Percentiles rank a stretch among this genome's conserved stretches.
These are phyloP conservation scores for Mantis religiosa DNA, from an alignment of 2,888 invertebrate genomes.

Conservation along the genomic window DNA sequence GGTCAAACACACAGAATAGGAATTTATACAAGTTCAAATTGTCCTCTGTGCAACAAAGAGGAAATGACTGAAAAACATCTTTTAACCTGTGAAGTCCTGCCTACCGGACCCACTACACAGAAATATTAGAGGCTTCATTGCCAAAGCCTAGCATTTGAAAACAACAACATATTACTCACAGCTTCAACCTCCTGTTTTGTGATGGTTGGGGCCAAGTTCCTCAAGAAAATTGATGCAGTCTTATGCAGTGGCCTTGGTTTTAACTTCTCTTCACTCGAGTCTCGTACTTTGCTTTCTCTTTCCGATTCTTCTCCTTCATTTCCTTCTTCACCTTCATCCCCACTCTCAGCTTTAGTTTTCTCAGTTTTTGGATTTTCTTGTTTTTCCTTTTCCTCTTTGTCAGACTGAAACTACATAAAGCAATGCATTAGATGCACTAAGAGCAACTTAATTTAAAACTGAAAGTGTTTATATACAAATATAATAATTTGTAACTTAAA, in stretches of 20 bases:
- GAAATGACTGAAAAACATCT: too few species aligned
- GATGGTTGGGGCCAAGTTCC: conserved; percentile 92
- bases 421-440: neutral
- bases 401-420: conserved; percentile 22
- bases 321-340: conserved; percentile 30
- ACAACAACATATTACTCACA: conserved; percentile 59
- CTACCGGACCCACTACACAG: too few species aligned
- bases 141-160: too few species aligned
- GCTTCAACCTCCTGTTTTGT: conserved; percentile 96
- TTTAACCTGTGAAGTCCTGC: too few species aligned
- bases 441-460: neutral
- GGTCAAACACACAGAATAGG: too few species aligned
- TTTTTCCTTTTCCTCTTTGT: conserved; percentile 34
- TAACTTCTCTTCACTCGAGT: conserved; percentile 32
- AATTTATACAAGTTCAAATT: too few species aligned
- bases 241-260: conserved; percentile 78
- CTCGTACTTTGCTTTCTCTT: conserved; percentile 31
- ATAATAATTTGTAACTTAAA: too few species aligned
- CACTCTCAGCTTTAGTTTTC: conserved; percentile 26
- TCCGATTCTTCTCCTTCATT: neutral
- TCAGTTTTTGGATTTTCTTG: conserved; percentile 30
- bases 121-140: too few species aligned
- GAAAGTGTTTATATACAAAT: neutral
- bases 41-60: too few species aligned
- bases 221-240: conserved; percentile 93